A percentile compares a stretch with the other conserved stretches of the same genome.
Conservation (phyloP, 2,888 invertebrate species). For the Neoitamus cyanurus region DNA sequence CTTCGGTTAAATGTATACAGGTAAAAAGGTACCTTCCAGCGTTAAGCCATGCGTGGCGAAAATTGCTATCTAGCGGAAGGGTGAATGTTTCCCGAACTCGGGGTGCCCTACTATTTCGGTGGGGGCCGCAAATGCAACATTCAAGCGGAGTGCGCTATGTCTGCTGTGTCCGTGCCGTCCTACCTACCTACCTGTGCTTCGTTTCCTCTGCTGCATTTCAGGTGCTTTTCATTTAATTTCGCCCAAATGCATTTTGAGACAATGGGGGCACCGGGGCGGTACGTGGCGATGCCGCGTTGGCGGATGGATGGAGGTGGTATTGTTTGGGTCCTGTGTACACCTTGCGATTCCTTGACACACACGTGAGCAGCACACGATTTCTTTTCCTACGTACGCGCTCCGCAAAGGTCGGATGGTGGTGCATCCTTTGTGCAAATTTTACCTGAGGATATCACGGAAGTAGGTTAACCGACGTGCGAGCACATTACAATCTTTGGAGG, state of each 20-base stretch:
- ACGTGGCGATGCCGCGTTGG: neutral
- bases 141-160: neutral
- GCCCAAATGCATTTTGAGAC: neutral
- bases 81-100: slow-evolving; percentile 45
- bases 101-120: neutral
- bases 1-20: slow-evolving; percentile 24
- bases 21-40: slow-evolving; percentile 43
- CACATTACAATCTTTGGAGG: neutral
- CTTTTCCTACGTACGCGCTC: neutral
- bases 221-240: neutral
- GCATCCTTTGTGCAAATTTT: neutral
- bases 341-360: neutral
- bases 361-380: neutral
- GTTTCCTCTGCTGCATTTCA: neutral
- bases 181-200: neutral
- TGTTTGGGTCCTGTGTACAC: neutral
- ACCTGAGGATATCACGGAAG: neutral
- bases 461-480: neutral
- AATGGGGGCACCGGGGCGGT: neutral
- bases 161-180: neutral
- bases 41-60: slow-evolving; percentile 51
- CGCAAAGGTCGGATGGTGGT: neutral
- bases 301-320: neutral
- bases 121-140: neutral
- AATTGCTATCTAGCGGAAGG: slow-evolving; percentile 49